Base-by-base conservation (phyloP, 2,797 vertebrate genomes). In the Threskiornis aethiopicus region DNA sequence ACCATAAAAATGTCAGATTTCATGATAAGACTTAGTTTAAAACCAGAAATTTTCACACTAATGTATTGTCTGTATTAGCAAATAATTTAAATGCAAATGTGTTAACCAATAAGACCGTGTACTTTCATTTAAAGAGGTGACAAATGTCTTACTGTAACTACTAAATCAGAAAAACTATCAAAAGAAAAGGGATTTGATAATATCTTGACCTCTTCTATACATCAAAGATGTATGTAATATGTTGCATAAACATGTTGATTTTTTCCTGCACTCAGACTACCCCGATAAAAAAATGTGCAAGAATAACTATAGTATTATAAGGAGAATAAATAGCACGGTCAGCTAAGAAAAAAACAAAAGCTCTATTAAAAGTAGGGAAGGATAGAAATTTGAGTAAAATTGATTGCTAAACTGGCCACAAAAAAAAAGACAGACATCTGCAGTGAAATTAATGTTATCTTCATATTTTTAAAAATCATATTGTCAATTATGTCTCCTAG, bases 41-140 rank as follows among this genome's bases (percentile, higher is more conserved):
- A 96, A 9, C 6, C 49, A 82, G 29, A 80, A 11, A 26, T 91
- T 95, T 92, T 89, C 55, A 75, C 55, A 61, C 16, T 49, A 69
- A 80, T 4, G 0, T 70, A 13, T 72, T 76, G 25, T 76, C 19
- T 79, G 29, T 37, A 59, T 54, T 85, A 87, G 9, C 31, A 96
- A 95, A 92, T 86, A 84, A 84, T 94, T 96, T 90, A 90, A 94
- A 87, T 86, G 46, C 39, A 90, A 92, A 94, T 84, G 18, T n/a
- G 65, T 41, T n/a, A 73, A 58, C 2, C 19, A 70, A 9, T 77
- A 57, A 70, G n/a, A 58, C 35, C 46, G 4, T 54, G 49, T 47
- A 49, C 7, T 80, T 90, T 28, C n/a, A 66, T 72, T 85, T 70
- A 11, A 61, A 82, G 91, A 62, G 33, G 9, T 37, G 51, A 66